A percentile compares a stretch with the other conserved stretches of the same genome.
Conservation (phyloP, 2,888 invertebrate species). For the Eilema griseolum region DNA sequence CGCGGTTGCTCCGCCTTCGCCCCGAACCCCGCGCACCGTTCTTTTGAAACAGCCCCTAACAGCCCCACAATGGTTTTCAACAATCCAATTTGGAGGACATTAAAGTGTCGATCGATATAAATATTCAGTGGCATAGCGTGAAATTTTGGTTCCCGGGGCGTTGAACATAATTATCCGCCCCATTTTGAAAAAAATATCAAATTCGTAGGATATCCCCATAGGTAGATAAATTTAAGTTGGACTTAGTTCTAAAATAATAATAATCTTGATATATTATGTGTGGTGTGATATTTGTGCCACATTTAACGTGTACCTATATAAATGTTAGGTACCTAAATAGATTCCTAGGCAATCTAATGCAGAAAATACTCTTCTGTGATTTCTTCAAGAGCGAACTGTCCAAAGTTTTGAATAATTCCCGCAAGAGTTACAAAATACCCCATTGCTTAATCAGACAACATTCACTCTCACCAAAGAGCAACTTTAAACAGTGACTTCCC, state of each 20-base stretch:
- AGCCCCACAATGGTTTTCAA: conserved; percentile 52
- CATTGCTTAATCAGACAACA: too few species aligned
- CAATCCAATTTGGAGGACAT: conserved; percentile 54
- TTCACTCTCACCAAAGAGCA: too few species aligned
- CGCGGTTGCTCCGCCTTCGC: conserved; percentile 61
- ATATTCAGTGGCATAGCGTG: conserved; percentile 14
- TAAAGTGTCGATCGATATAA: conserved; percentile 24
- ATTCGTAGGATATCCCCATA: not conserved
- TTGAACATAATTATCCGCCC: not conserved
- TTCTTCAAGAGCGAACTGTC: too few species aligned
- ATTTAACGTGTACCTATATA: too few species aligned
- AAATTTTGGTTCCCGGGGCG: not conserved
- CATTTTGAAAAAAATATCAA: not conserved
- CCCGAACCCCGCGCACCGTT: conserved; percentile 25
- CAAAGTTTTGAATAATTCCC: not conserved
- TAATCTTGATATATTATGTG: not conserved
- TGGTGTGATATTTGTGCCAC: too few species aligned
- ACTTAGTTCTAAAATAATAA: not conserved
- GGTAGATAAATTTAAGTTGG: not conserved
- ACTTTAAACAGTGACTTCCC: too few species aligned
- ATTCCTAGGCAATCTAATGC: too few species aligned
- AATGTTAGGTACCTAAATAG: too few species aligned
- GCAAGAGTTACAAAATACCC: not conserved
- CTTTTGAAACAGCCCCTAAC: conserved; percentile 45
- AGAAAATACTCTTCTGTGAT: too few species aligned